Evolutionary conservation across 2,888 invertebrate genomes (phyloP).

Genomic region (Therioaphis trifolii): DNA sequence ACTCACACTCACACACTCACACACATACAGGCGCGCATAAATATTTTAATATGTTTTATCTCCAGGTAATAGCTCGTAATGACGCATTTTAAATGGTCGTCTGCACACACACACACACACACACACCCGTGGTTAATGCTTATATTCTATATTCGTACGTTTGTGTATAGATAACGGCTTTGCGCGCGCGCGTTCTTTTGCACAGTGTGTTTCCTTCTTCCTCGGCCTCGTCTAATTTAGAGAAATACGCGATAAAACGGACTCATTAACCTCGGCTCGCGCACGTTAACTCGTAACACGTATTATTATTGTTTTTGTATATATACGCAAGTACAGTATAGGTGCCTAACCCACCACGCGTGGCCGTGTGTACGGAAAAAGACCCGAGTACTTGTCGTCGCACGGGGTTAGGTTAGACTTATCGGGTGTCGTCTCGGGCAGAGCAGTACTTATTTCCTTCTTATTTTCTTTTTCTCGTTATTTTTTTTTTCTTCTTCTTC

Average conservation of each 20-base stretch:
- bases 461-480: too few relatives aligned
- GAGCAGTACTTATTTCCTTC: not conserved
- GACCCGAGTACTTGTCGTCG: not conserved
- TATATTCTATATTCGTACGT: too few relatives aligned
- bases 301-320: too few relatives aligned
- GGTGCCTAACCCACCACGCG: too few relatives aligned
- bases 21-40: not conserved
- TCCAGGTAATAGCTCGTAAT: conserved; percentile 26
- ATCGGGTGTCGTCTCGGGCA: not conserved
- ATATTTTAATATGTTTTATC: conserved; percentile 28
- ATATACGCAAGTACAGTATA: not conserved
- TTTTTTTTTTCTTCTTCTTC: not conserved
- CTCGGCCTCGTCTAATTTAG: not conserved
- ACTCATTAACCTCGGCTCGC: conserved; percentile 39
- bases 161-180: not conserved
- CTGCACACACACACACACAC: not conserved
- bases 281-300: too few relatives aligned
- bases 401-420: not conserved
- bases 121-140: not conserved
- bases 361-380: not conserved
- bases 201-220: not conserved
- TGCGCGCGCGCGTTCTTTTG: not conserved
- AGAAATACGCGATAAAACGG: not conserved
- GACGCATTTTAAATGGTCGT: conserved; percentile 15
- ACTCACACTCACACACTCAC: not conserved